Base-by-base conservation (phyloP, 2,113 vertebrate genomes). In the Menura novaehollandiae region DNA sequence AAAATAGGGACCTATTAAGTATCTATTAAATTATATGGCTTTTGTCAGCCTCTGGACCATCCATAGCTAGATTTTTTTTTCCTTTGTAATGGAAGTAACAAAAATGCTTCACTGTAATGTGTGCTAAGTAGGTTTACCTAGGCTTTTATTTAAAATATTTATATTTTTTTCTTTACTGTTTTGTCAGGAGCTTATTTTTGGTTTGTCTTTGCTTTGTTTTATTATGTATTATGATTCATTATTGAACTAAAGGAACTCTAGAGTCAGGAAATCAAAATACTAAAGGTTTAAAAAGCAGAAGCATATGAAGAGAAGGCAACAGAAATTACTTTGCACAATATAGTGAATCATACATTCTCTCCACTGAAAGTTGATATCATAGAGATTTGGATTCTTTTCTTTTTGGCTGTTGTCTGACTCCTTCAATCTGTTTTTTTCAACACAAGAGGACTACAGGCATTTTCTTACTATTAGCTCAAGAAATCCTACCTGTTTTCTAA, bases 191-290 rank as follows among this genome's bases (percentile, higher is more conserved):
- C 19, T 81, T 86, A 71, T 73, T 94, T 91, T 75, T 10, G 0
- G 33, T 85, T 86, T 94, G 13, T 64, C 32, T 96, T 53, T 73
- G 13, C 69, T 94, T 87, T 94, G 73, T 93, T 96, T 96, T 83
- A 88, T 93, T 91, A 89, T 92, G 16, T 55, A 72, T 64, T 53
- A 81, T 84, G 62, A 94, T 94, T 71, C 62, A 92, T 96, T 92
- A 95, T 96, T 95, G 76, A 96, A 91, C 44, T 74, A 72, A 93
- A 93, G 15, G n/a, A 80, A 76, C 28, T 30, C 30, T 74, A 18
- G 41, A 83, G 20, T 52, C 66, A 73, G 26, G 59, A 81, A 86
- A 88, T 21, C 37, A 88, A 89, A 88, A 92, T 47, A 37, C 6
- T 72, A 78, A 74, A 66, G 60, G 15, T 88, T 83, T 94, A 32